Evolutionary conservation across 2,797 vertebrate genomes (phyloP).

Genomic region (Anguilla obscura): DNA sequence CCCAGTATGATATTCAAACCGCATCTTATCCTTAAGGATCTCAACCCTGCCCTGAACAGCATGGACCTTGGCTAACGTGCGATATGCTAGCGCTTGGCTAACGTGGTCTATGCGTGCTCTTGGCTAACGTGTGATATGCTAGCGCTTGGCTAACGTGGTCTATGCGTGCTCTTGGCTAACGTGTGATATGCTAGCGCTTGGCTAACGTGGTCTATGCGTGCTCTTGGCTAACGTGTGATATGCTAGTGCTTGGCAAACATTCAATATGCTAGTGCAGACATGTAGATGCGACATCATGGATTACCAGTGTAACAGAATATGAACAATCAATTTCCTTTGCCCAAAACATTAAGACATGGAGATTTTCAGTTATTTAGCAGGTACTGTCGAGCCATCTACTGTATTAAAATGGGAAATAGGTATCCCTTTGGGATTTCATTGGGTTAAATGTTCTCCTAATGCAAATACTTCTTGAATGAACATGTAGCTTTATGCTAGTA

Average conservation of each 20-base stretch:
- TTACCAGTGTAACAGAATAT: background rate
- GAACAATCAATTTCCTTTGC: background rate
- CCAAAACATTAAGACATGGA: background rate
- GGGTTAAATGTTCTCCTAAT: background rate
- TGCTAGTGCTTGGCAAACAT: background rate
- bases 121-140: background rate
- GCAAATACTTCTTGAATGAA: background rate
- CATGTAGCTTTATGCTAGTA: background rate
- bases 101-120: background rate
- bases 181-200: background rate
- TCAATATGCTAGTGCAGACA: background rate
- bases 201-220: background rate
- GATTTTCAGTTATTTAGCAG: background rate
- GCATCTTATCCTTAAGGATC: background rate
- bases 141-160: background rate
- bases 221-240: background rate
- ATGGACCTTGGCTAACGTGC: background rate
- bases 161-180: too few relatives aligned
- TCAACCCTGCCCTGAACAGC: background rate
- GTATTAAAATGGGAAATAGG: background rate
- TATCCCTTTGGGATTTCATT: background rate
- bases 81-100: background rate
- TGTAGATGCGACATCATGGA: background rate
- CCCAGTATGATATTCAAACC: background rate
- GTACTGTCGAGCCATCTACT: background rate